Evolutionary conservation across 2,797 vertebrate genomes (phyloP).

Genomic region (Semaprochilodus insignis): DNA sequence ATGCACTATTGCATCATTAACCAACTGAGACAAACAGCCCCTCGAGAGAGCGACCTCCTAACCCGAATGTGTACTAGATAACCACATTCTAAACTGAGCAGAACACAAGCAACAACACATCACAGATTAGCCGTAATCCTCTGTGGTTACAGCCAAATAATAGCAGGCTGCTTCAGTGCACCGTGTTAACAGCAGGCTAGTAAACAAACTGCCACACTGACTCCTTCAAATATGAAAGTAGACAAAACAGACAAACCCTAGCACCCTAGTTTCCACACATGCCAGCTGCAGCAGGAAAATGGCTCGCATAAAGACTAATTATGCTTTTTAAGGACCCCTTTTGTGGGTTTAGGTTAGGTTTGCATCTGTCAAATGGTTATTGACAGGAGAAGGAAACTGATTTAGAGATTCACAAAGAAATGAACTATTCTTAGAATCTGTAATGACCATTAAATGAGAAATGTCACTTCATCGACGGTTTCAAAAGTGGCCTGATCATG

Average conservation of each 20-base stretch:
- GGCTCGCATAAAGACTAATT: neutral
- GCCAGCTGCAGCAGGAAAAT: neutral
- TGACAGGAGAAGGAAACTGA: too few relatives aligned
- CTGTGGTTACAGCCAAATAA: conserved; percentile 11
- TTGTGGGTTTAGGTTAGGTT: too few relatives aligned
- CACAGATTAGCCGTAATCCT: conserved; percentile 23
- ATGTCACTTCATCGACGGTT: neutral
- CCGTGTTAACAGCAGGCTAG: conserved; percentile 18
- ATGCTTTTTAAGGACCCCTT: neutral
- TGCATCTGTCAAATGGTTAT: too few relatives aligned
- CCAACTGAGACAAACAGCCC: neutral
- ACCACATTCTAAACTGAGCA: neutral
- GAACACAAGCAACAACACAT: conserved; percentile 9
- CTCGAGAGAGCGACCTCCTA: neutral
- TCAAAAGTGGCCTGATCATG: neutral
- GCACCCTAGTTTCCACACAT: neutral
- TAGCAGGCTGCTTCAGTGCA: neutral
- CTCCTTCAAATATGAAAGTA: conserved; percentile 24
- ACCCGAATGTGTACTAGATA: neutral
- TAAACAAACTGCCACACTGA: conserved; percentile 11
- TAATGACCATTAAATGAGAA: neutral
- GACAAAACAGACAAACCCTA: neutral
- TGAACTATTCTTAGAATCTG: too few relatives aligned
- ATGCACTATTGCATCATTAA: neutral
- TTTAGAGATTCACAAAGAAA: too few relatives aligned